Conservation (phyloP, 2,797 vertebrate genomes). For the Thripadectes ignobilis region DNA sequence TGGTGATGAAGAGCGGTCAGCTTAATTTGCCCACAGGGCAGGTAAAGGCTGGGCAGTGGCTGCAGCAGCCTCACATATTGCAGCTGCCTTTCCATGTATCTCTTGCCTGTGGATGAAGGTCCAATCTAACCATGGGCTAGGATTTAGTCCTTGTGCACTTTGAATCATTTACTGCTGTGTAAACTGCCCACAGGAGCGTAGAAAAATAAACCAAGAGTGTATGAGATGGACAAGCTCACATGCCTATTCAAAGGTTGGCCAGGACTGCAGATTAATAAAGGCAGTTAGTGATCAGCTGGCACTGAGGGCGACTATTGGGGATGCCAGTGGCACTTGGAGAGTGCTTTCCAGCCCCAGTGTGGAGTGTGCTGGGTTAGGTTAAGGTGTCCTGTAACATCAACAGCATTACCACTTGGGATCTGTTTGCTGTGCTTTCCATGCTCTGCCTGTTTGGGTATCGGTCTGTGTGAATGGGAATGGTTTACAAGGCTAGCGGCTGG, state of each 20-base stretch:
- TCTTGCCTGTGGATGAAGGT: background rate
- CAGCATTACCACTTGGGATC: background rate
- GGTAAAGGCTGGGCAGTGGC: background rate
- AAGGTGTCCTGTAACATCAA: fast-evolving
- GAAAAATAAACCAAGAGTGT: background rate
- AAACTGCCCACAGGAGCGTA: background rate
- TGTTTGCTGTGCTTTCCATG: background rate
- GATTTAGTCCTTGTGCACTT: background rate
- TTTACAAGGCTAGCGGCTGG: background rate
- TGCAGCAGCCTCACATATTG: background rate
- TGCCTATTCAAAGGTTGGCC: background rate
- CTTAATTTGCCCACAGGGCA: background rate
- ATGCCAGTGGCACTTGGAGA: background rate
- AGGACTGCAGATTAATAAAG: background rate
- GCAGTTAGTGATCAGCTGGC: background rate
- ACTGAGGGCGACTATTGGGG: background rate
- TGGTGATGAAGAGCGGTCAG: background rate
- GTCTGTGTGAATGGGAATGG: background rate
- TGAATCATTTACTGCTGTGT: background rate
- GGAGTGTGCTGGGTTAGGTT: background rate
- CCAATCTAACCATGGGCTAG: background rate
- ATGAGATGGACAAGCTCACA: background rate
- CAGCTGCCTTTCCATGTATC: background rate
- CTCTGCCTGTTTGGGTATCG: background rate
- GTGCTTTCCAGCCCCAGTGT: fast-evolving